Percentiles rank a stretch among this genome's conserved stretches.
These are phyloP conservation scores for Cyprinodon tularosa DNA, from an alignment of 2,113 vertebrate genomes.

Conservation along the genomic window DNA sequence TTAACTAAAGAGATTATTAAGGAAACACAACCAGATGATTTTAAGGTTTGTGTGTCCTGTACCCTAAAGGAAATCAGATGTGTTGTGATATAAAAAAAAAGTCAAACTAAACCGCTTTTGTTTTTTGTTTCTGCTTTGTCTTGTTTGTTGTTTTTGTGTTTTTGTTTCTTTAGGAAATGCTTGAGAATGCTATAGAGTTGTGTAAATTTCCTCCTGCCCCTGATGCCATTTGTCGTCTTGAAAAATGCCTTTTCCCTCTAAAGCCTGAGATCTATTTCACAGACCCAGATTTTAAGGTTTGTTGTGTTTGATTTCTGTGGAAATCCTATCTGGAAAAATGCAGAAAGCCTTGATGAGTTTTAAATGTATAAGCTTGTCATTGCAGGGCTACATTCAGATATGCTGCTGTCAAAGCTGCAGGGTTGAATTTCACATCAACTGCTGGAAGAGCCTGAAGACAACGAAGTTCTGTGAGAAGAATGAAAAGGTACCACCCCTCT, in stretches of 20 bases:
- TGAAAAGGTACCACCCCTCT: slow-evolving; percentile 84
- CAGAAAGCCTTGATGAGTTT: neutral
- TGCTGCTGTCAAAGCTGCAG: slow-evolving; percentile 87
- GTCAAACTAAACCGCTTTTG: too few species aligned
- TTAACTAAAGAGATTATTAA: slow-evolving; percentile 85
- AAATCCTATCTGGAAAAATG: neutral
- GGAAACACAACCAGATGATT: slow-evolving; percentile 84
- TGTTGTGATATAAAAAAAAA: too few species aligned
- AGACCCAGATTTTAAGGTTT: slow-evolving; percentile 96
- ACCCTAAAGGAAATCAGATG: too few species aligned
- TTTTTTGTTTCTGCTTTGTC: neutral
- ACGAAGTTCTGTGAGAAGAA: slow-evolving; percentile 84
- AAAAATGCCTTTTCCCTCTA: slow-evolving; percentile 77
- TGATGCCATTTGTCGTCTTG: slow-evolving; percentile 87
- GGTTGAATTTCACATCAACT: slow-evolving; percentile 91
- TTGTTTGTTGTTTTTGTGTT: too few species aligned
- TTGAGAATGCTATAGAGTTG: slow-evolving; percentile 81
- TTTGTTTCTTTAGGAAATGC: slow-evolving; percentile 72
- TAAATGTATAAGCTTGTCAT: neutral
- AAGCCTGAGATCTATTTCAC: slow-evolving; percentile 91
- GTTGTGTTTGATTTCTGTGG: rapidly evolving
- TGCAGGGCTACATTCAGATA: slow-evolving; percentile 90
- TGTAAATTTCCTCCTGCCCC: slow-evolving; percentile 91
- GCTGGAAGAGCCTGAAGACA: slow-evolving; percentile 93
- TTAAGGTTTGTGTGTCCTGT: slow-evolving; percentile 79